Evolutionary conservation across 2,113 vertebrate genomes (phyloP).

Genomic region (Rhynchomys soricoides): DNA sequence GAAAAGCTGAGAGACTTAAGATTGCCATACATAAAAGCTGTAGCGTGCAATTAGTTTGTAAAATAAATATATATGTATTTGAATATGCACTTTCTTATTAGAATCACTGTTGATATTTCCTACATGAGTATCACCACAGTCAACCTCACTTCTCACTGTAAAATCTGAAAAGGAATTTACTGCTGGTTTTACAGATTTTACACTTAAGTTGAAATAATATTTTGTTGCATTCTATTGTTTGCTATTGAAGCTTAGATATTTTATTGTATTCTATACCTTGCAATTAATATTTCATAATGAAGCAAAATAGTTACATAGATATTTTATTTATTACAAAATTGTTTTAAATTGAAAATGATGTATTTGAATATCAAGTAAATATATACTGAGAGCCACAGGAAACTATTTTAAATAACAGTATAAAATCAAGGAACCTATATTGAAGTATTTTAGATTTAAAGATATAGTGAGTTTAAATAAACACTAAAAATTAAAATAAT

Average conservation of each 20-base stretch:
- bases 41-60: accelerated
- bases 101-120: neutral
- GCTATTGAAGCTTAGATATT: no score
- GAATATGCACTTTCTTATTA: accelerated
- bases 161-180: neutral
- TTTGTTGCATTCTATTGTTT: neutral
- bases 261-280: neutral
- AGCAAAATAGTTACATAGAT: neutral
- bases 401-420: neutral
- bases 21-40: neutral
- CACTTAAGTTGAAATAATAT: no score
- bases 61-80: no score
- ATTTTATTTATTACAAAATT: neutral
- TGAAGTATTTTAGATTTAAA: neutral
- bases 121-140: neutral
- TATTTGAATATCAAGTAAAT: neutral
- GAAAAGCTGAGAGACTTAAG: neutral
- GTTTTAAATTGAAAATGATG: neutral
- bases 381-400: neutral
- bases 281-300: neutral
- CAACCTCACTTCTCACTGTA: neutral
- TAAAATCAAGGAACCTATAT: neutral
- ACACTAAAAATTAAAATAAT: neutral
- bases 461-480: neutral
- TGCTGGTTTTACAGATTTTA: neutral